These are phyloP conservation scores for Bergia sp. DNA, from an alignment of 92 coral and sea anemone genomes.

Conservation along the genomic window DNA sequence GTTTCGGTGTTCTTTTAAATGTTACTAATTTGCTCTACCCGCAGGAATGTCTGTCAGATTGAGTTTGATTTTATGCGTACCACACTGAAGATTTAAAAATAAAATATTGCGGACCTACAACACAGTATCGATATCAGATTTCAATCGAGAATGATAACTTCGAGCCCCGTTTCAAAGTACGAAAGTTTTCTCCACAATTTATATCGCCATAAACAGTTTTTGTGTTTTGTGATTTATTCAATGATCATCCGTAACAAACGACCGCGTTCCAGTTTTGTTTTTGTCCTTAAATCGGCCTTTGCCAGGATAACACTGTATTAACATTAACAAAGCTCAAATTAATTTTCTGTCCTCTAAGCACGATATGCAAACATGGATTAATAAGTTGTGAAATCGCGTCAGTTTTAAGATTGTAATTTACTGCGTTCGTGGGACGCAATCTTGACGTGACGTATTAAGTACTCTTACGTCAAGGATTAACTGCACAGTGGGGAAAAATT, in stretches of 20 bases:
- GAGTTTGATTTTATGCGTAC: neutral
- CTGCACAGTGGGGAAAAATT: neutral
- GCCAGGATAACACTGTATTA: neutral
- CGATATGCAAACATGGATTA: slow-evolving; percentile 24
- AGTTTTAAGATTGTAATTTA: neutral
- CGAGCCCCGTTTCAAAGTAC: neutral
- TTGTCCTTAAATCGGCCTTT: slow-evolving; percentile 1
- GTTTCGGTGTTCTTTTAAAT: neutral
- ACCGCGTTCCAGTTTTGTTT: neutral
- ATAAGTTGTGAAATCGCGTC: neutral
- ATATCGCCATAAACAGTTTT: neutral
- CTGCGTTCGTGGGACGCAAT: neutral
- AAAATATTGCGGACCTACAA: neutral
- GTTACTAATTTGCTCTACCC: neutral
- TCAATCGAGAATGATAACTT: neutral
- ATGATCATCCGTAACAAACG: neutral
- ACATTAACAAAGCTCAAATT: neutral
- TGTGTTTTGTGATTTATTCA: neutral
- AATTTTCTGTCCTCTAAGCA: neutral
- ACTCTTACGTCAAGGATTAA: neutral
- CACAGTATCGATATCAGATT: neutral
- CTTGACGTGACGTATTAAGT: neutral
- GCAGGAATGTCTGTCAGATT: neutral
- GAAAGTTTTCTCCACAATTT: neutral
- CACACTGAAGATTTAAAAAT: neutral